A percentile compares a stretch with the other conserved stretches of the same genome.
Conservation (phyloP, 2,888 invertebrate species). For the Scaptomyza reducta region DNA sequence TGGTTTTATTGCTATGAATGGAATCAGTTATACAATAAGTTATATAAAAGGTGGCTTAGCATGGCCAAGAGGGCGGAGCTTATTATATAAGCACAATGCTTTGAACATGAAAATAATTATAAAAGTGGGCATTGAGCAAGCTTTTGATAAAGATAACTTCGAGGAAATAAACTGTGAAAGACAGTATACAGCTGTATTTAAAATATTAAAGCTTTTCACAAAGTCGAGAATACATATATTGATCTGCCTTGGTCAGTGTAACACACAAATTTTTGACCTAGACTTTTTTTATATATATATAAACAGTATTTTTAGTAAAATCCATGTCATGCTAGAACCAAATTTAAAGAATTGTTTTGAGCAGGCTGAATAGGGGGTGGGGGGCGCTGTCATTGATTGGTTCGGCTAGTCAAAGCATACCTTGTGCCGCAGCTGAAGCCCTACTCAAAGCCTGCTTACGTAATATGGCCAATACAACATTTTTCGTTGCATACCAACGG, state of each 20-base stretch:
- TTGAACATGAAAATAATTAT: constrained; percentile 11
- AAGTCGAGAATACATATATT: too few relatives aligned
- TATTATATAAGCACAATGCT: neutral
- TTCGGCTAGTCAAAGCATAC: constrained; percentile 51
- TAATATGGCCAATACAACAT: constrained; percentile 60
- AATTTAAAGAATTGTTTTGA: neutral
- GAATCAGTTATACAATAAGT: constrained; percentile 27
- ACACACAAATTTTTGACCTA: constrained; percentile 3
- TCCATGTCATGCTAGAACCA: constrained; percentile 4
- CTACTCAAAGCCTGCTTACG: constrained; percentile 54
- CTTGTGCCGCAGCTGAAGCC: constrained; percentile 30
- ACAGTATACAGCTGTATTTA: neutral
- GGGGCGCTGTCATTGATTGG: constrained; percentile 44
- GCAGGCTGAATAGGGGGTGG: neutral
- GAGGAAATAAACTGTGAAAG: neutral
- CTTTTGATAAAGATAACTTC: too few relatives aligned
- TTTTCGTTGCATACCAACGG: constrained; percentile 69
- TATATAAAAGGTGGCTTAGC: constrained; percentile 24
- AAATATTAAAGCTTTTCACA: too few relatives aligned
- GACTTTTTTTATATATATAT: too few relatives aligned
- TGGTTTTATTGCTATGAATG: constrained; percentile 35
- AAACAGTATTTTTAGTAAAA: constrained; percentile 15
- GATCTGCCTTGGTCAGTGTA: neutral
- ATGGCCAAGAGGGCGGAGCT: neutral
- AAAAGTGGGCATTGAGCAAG: neutral